A percentile compares a stretch with the other conserved stretches of the same genome.
These are phyloP conservation scores for Pristionchus exspectatus DNA, from an alignment of 2,888 invertebrate genomes.

Conservation along the genomic window DNA sequence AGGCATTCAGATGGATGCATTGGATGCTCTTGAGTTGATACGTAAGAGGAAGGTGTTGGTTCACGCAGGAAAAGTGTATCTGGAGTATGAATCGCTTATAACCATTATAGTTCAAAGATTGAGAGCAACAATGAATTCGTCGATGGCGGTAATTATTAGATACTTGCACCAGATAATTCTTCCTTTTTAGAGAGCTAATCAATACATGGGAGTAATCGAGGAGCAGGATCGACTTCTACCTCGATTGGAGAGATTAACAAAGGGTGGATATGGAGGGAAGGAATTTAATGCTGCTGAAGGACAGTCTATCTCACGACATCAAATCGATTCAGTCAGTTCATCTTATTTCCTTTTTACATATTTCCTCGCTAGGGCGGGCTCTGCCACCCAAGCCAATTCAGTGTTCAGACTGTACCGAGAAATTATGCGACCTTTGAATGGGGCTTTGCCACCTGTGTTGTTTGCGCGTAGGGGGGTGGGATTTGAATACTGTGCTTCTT, in stretches of 20 bases:
- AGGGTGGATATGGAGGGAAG: constrained; percentile 85
- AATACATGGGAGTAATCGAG: constrained; percentile 87
- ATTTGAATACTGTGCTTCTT: too few species aligned
- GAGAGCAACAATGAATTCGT: constrained; percentile 85
- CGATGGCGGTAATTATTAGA: constrained; percentile 82
- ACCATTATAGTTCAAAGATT: constrained; percentile 89
- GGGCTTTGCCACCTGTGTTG: too few species aligned
- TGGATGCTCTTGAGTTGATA: constrained; percentile 90
- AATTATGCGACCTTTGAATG: too few species aligned
- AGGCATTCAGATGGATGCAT: constrained; percentile 83
- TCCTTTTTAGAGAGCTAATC: constrained; percentile 83
- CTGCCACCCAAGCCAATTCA: too few species aligned
- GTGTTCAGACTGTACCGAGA: too few species aligned
- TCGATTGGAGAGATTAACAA: constrained; percentile 88
- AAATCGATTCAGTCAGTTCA: constrained; percentile 85
- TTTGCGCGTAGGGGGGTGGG: too few species aligned
- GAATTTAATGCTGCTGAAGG: constrained; percentile 76
- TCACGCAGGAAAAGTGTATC: constrained; percentile 89
- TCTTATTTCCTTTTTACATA: background rate
- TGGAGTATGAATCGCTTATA: constrained; percentile 89
- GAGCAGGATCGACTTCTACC: constrained; percentile 88
- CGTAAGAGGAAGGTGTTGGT: constrained; percentile 88
- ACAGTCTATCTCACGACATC: constrained; percentile 85
- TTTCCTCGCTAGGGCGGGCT: too few species aligned
- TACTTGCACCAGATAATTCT: too few species aligned